Evolutionary conservation across 2,113 vertebrate genomes (phyloP).

Genomic region (Muntiacus reevesi): DNA sequence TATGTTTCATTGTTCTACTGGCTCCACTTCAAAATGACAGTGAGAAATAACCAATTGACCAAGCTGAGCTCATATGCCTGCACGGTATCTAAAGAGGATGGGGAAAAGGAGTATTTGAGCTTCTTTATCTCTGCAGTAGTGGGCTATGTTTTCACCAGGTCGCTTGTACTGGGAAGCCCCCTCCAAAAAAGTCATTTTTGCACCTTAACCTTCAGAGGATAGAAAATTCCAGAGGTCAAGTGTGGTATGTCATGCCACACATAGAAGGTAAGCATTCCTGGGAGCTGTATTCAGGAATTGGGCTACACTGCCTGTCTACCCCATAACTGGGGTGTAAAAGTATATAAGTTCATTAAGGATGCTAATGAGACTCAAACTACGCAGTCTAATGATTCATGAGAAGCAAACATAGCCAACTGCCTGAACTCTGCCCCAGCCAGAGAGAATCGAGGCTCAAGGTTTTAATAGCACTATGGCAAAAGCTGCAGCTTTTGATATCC

Average conservation of each 20-base stretch:
- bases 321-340: not conserved
- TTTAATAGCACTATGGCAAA: slow-evolving; percentile 10
- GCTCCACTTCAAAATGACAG: not conserved
- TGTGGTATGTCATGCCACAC: not conserved
- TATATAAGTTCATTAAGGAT: not conserved
- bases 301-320: not conserved
- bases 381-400: not conserved
- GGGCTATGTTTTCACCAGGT: not conserved
- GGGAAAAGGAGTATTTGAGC: not conserved
- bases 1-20: not conserved
- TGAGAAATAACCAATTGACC: not conserved
- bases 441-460: not conserved
- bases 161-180: not conserved
- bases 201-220: not conserved
- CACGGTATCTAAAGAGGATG: fast-evolving
- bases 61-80: not conserved
- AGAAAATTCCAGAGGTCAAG: not conserved
- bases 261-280: not conserved
- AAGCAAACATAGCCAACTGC: not conserved
- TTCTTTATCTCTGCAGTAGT: not conserved
- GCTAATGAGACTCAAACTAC: not conserved
- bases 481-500: not conserved
- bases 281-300: not conserved
- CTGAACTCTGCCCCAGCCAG: not conserved
- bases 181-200: not conserved